These are phyloP conservation scores for Panthera tigris DNA, from an alignment of 2,113 vertebrate genomes.

Conservation along the genomic window DNA sequence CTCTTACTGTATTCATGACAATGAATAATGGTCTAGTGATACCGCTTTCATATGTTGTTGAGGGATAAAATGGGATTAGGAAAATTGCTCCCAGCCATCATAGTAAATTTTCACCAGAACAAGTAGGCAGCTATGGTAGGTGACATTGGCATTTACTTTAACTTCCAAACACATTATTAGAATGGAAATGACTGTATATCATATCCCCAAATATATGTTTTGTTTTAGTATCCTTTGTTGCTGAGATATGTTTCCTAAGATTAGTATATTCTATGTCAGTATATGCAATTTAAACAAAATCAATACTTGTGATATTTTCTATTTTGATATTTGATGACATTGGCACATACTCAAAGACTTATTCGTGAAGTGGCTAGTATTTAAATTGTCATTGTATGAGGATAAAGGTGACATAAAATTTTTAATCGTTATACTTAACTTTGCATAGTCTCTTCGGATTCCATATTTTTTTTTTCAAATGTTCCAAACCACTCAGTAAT, in stretches of 20 bases:
- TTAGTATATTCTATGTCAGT: not conserved
- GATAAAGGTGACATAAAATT: not conserved
- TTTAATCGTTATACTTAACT: conserved; percentile 40
- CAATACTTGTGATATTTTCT: not conserved
- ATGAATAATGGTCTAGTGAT: conserved; percentile 73
- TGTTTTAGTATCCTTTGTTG: not conserved
- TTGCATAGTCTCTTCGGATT: not conserved
- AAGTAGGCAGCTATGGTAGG: conserved; percentile 12
- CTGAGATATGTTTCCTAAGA: conserved; percentile 25
- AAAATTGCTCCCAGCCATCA: conserved; percentile 68
- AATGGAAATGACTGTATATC: conserved; percentile 13
- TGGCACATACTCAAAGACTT: not conserved
- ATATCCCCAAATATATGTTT: not conserved
- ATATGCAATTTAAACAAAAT: not conserved
- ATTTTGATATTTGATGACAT: not conserved
- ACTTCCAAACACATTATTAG: conserved; percentile 43
- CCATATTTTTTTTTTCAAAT: not conserved
- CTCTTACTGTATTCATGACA: conserved; percentile 61
- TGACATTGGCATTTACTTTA: conserved; percentile 55
- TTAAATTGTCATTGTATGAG: not conserved
- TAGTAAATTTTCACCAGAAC: conserved; percentile 67
- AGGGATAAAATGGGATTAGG: conserved; percentile 74
- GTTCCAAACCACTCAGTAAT: not conserved
- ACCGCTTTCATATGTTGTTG: conserved; percentile 66
- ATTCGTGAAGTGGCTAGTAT: not conserved